Percentiles rank a stretch among this genome's conserved stretches.
Conservation (phyloP, 2,797 vertebrate species). For the Mus spretus region DNA sequence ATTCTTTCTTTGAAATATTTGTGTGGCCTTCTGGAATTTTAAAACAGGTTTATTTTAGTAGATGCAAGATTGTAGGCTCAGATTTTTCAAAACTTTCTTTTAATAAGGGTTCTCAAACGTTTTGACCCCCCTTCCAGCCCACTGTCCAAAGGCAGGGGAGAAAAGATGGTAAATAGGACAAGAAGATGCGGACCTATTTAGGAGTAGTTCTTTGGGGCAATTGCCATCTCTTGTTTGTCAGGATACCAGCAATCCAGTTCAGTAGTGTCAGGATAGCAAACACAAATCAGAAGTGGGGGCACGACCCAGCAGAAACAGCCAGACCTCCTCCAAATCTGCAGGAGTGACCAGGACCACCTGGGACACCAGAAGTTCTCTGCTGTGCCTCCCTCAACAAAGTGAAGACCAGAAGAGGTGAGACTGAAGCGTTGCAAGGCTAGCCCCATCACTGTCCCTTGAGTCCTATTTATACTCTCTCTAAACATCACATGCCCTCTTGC, state of each 20-base stretch:
- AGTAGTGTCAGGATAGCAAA: not conserved
- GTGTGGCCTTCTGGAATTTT: conserved; percentile 31
- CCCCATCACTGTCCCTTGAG: too few relatives aligned
- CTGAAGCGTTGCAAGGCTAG: too few relatives aligned
- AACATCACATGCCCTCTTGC: not conserved
- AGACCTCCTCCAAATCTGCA: not conserved
- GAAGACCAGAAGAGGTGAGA: not conserved
- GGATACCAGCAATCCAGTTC: not conserved
- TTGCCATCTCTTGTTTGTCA: not conserved
- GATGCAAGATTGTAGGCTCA: not conserved
- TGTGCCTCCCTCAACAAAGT: not conserved
- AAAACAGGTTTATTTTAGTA: not conserved
- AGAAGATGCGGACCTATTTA: not conserved
- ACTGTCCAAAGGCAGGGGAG: not conserved
- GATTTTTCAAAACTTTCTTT: not conserved
- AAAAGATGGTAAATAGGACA: not conserved
- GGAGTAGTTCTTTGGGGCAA: not conserved
- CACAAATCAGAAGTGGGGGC: not conserved
- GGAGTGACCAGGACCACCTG: not conserved
- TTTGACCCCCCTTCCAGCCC: not conserved
- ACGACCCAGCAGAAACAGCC: not conserved
- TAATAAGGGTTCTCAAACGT: not conserved
- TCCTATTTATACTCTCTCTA: not conserved
- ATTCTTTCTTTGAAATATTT: conserved; percentile 35
- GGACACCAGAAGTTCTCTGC: not conserved